These are phyloP conservation scores for Proales similis DNA, from an alignment of 1,140 invertebrate genomes.

Conservation along the genomic window DNA sequence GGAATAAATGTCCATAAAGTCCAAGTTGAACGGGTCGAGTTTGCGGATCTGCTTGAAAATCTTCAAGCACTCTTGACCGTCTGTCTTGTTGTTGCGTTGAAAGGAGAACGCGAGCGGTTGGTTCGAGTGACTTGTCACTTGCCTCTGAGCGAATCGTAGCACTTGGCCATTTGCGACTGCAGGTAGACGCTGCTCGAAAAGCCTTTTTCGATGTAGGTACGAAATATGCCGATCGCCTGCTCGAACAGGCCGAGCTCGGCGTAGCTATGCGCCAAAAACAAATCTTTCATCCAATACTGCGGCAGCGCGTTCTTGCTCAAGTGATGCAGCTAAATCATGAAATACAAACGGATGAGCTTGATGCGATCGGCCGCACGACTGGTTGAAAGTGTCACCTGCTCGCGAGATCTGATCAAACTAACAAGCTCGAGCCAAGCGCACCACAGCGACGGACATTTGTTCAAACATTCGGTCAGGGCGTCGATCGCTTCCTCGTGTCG, in stretches of 20 bases:
- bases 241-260: constrained; percentile 82
- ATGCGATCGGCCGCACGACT: neutral
- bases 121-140: constrained; percentile 39
- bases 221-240: constrained; percentile 75
- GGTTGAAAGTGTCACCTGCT: constrained; percentile 51
- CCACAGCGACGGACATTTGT: constrained; percentile 75
- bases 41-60: constrained; percentile 72
- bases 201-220: constrained; percentile 65
- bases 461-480: constrained; percentile 69
- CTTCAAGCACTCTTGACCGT: constrained; percentile 59
- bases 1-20: constrained; percentile 93
- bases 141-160: constrained; percentile 84
- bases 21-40: constrained; percentile 80
- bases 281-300: constrained; percentile 86
- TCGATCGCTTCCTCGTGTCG: constrained; percentile 66
- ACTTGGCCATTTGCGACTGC: constrained; percentile 80
- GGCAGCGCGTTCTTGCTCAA: constrained; percentile 66
- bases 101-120: constrained; percentile 1
- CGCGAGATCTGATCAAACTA: constrained; percentile 70
- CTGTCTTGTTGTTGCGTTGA: neutral
- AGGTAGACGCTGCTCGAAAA: constrained; percentile 81
- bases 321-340: constrained; percentile 37
- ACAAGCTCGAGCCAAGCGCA: constrained; percentile 86
- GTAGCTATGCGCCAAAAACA: constrained; percentile 82
- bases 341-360: constrained; percentile 32